Conservation (phyloP, 2,888 invertebrate genomes). For the Agrotis puta region DNA sequence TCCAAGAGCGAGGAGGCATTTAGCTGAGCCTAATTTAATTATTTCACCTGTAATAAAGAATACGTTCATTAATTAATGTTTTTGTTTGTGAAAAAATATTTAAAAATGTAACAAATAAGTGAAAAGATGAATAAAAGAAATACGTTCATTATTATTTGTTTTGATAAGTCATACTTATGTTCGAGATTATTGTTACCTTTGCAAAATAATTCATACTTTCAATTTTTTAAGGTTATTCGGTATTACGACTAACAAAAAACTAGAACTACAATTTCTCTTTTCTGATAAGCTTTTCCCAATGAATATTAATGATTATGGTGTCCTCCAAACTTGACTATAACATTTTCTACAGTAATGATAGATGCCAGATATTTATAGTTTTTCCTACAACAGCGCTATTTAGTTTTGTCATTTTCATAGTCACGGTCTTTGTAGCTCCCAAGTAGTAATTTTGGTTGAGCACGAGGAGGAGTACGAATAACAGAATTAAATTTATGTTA, state of each 20-base stretch:
- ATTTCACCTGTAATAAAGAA: slow-evolving; percentile 40
- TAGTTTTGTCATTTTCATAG: slow-evolving; percentile 39
- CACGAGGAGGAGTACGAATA: not conserved
- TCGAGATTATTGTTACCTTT: too few species aligned
- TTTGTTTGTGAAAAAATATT: too few species aligned
- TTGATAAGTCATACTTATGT: too few species aligned
- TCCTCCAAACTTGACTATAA: not conserved
- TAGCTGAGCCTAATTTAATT: slow-evolving; percentile 30
- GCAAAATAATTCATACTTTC: too few species aligned
- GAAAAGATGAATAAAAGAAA: too few species aligned
- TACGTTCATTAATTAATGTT: not conserved
- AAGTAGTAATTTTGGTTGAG: slow-evolving; percentile 30
- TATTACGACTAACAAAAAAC: too few species aligned
- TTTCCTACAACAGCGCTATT: slow-evolving; percentile 66
- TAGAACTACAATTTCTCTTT: too few species aligned
- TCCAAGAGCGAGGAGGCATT: slow-evolving; percentile 34
- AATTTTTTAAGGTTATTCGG: too few species aligned
- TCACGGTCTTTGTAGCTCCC: slow-evolving; percentile 35
- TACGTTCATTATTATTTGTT: not conserved
- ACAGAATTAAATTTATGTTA: too few species aligned
- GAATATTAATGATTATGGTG: not conserved
- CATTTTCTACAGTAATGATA: slow-evolving; percentile 44
- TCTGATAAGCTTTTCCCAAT: not conserved
- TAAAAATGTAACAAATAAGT: too few species aligned
- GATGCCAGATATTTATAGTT: slow-evolving; percentile 59